Conservation (phyloP, 1,140 invertebrate species). For the Halyomorpha halys region DNA sequence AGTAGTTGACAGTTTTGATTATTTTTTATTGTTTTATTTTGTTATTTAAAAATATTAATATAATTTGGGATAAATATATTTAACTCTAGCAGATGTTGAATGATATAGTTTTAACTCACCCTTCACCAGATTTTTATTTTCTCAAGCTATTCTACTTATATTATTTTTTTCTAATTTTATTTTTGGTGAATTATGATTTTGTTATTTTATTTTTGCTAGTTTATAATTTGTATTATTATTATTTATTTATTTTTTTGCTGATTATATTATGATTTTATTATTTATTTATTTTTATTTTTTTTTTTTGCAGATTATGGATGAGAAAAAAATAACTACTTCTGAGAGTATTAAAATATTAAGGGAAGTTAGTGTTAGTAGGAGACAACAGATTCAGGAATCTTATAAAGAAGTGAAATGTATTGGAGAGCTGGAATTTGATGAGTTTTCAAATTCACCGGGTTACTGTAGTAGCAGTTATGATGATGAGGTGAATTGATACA, state of each 20-base stretch:
- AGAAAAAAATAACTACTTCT: conserved; percentile 7
- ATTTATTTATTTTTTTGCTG: not conserved
- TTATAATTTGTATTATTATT: too few relatives aligned
- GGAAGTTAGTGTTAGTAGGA: conserved; percentile 2
- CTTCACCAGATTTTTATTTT: too few relatives aligned
- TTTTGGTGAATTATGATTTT: too few relatives aligned
- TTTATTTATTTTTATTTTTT: not conserved
- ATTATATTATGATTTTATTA: not conserved
- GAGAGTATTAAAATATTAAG: conserved; percentile 6
- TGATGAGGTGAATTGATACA: not conserved
- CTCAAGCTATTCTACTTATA: too few relatives aligned
- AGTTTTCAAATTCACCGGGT: not conserved
- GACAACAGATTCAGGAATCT: not conserved
- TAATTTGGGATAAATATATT: too few relatives aligned
- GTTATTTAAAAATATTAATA: too few relatives aligned
- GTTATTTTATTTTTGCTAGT: too few relatives aligned
- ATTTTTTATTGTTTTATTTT: too few relatives aligned
- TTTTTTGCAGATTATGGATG: conserved; percentile 13
- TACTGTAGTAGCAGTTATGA: conserved; percentile 11
- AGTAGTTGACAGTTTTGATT: too few relatives aligned
- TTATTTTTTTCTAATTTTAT: too few relatives aligned
- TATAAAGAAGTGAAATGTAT: not conserved
- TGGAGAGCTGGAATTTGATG: conserved; percentile 3
- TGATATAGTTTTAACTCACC: too few relatives aligned
- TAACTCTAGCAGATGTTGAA: too few relatives aligned